phyloP scores from a whole-genome alignment of 1,140 invertebrate species.

The Archivesica marissinica region DNA sequence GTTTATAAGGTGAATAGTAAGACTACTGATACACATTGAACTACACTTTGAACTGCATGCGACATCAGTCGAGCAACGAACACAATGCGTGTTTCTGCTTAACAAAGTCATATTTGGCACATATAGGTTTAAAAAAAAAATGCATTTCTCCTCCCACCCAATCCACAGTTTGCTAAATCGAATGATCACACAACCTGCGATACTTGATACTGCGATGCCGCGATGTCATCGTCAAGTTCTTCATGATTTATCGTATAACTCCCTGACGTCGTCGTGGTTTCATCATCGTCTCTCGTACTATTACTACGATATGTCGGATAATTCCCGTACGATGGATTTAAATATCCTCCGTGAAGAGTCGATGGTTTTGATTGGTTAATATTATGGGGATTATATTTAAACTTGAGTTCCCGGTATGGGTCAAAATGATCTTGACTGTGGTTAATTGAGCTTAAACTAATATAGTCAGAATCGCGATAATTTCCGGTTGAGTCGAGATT shows the following conservation, averaged over 20 bases:
- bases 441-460: constrained; percentile 39
- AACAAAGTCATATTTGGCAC: constrained; percentile 44
- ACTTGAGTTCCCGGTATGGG: background rate
- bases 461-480: constrained; percentile 54
- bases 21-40: background rate
- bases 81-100: background rate
- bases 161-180: background rate
- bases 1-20: background rate
- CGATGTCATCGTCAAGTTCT: constrained; percentile 53
- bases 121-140: constrained; percentile 17
- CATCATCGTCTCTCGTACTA: constrained; percentile 62
- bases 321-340: constrained; percentile 41
- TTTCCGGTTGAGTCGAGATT: constrained; percentile 43
- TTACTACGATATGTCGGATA: constrained; percentile 41
- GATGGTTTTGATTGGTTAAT: constrained; percentile 13
- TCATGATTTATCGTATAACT: constrained; percentile 63
- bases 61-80: constrained; percentile 34
- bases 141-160: background rate
- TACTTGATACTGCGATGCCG: constrained; percentile 21
- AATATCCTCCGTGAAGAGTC: background rate
- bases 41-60: constrained; percentile 42
- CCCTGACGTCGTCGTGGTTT: constrained; percentile 56
- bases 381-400: constrained; percentile 32
- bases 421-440: constrained; percentile 26
- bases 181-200: constrained; percentile 42